Percentiles rank a stretch among this genome's conserved stretches.
These are phyloP conservation scores for Cephus sareptanus DNA, from an alignment of 2,888 invertebrate species.

Conservation along the genomic window DNA sequence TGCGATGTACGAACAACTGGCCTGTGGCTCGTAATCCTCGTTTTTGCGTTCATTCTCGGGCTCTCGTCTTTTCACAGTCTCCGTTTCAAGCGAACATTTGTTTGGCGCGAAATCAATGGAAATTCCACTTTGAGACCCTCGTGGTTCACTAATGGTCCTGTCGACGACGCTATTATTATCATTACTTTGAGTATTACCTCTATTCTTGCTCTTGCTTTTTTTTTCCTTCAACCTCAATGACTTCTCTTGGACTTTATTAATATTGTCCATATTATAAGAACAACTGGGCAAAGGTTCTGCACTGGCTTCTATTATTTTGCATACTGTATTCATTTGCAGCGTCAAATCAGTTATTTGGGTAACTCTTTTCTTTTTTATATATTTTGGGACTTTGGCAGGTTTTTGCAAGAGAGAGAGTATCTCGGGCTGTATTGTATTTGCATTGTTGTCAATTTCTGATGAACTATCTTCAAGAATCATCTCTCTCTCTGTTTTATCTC, in stretches of 20 bases:
- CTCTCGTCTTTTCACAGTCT: no score
- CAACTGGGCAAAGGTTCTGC: conserved; percentile 2
- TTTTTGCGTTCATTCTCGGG: no score
- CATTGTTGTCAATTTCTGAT: conserved; percentile 25
- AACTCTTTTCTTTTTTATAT: conserved; percentile 25
- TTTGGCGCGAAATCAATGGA: no score
- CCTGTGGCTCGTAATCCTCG: no score
- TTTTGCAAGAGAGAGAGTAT: background rate
- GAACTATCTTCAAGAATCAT: conserved; percentile 12
- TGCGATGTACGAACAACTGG: no score
- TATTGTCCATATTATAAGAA: background rate
- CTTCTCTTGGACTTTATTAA: background rate
- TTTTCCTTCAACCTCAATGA: background rate
- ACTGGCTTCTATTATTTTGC: conserved; percentile 31
- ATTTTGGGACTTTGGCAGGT: conserved; percentile 25
- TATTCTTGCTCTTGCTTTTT: background rate
- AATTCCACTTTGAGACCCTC: no score
- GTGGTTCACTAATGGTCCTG: no score
- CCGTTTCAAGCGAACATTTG: no score
- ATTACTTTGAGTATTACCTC: background rate
- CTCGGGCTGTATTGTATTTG: conserved; percentile 17
- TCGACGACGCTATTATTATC: background rate
- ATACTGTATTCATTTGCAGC: conserved; percentile 32
- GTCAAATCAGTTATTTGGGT: conserved; percentile 38
- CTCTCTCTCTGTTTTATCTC: conserved; percentile 13